A percentile compares a stretch with the other conserved stretches of the same genome.
These are phyloP conservation scores for Urosaurus nigricauda DNA, from an alignment of 2,797 vertebrate species.

Conservation along the genomic window DNA sequence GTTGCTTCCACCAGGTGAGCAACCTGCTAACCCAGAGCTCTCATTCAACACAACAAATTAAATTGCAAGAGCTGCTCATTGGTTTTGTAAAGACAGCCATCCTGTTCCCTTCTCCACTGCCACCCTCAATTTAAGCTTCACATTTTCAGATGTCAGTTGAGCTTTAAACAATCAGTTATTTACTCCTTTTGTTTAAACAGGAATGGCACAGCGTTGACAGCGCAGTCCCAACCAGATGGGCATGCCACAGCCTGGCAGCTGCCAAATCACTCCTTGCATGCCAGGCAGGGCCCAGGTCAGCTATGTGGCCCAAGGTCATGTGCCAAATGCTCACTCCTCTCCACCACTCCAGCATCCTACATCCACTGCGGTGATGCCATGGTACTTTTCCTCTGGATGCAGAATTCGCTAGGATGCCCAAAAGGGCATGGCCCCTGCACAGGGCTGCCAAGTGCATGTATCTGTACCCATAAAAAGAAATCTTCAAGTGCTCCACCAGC, in stretches of 20 bases:
- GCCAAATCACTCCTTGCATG: background rate
- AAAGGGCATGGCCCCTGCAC: no score
- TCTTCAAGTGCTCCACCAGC: no score
- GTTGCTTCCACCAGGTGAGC: background rate
- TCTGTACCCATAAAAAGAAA: no score
- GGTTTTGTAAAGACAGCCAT: background rate
- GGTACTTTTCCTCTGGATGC: background rate
- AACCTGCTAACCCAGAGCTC: background rate
- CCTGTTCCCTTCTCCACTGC: background rate
- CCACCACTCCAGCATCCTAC: background rate
- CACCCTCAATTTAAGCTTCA: background rate
- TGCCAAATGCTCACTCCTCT: no score
- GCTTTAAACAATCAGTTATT: conserved; percentile 13
- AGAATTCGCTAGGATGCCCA: no score
- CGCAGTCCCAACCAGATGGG: background rate
- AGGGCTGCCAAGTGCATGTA: background rate
- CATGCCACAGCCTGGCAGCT: background rate
- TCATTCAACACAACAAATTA: background rate
- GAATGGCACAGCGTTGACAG: no score
- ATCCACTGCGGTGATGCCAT: background rate
- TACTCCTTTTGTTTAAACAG: background rate
- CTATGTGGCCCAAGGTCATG: background rate
- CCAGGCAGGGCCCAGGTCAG: background rate
- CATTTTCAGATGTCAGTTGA: background rate
- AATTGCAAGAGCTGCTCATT: background rate